Conservation (phyloP, 1,140 invertebrate species). For the Conus ventricosus region DNA sequence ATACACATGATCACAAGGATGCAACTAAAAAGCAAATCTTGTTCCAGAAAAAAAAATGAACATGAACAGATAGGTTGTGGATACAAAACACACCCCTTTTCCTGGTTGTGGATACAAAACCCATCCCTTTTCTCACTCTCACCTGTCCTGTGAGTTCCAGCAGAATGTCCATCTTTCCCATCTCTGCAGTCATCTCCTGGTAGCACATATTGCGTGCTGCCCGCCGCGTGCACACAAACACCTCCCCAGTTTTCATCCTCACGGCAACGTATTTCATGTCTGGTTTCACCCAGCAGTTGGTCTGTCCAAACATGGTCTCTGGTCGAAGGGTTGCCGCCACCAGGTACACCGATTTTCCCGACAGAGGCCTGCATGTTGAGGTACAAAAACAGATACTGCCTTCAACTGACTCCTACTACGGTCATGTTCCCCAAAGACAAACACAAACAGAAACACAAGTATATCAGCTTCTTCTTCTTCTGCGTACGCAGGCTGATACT, state of each 20-base stretch:
- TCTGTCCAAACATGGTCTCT: slow-evolving; percentile 99
- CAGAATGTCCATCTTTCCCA: slow-evolving; percentile 86
- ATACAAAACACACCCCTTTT: too few species aligned
- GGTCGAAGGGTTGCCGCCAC: slow-evolving; percentile 98
- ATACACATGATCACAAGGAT: too few species aligned
- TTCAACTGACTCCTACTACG: too few species aligned
- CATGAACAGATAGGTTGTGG: too few species aligned
- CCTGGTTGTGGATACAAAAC: too few species aligned
- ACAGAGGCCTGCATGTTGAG: slow-evolving; percentile 41
- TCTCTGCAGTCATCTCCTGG: slow-evolving; percentile 89
- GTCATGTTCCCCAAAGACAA: too few species aligned
- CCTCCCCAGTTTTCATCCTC: slow-evolving; percentile 80
- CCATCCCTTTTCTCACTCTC: slow-evolving; percentile 39
- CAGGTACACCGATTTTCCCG: slow-evolving; percentile 82
- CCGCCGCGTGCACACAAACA: slow-evolving; percentile 91
- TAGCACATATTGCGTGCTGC: slow-evolving; percentile 96
- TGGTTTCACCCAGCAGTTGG: slow-evolving; percentile 98
- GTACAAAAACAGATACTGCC: too few species aligned
- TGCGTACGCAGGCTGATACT: too few species aligned
- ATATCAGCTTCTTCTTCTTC: too few species aligned
- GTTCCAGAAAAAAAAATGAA: too few species aligned
- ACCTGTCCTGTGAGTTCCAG: slow-evolving; percentile 84
- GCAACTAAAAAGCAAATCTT: too few species aligned
- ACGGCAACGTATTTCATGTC: slow-evolving; percentile 95
- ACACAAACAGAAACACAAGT: too few species aligned